These are phyloP conservation scores for Acanthiza pusilla DNA, from an alignment of 2,797 vertebrate species.

Conservation along the genomic window DNA sequence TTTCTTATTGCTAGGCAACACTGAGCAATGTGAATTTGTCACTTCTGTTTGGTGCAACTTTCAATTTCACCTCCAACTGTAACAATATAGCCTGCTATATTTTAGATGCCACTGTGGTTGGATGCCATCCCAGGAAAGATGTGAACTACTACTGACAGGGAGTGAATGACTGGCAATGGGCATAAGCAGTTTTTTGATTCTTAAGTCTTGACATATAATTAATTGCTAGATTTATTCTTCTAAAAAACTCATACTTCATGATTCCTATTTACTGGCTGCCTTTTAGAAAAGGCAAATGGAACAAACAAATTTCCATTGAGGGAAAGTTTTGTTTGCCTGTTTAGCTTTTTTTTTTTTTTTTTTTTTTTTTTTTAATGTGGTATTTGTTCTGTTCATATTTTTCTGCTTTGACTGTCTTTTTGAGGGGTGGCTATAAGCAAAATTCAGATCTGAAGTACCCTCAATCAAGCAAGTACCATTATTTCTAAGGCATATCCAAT, in stretches of 20 bases:
- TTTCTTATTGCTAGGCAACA: constrained; percentile 82
- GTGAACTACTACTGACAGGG: constrained; percentile 80
- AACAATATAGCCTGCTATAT: constrained; percentile 80
- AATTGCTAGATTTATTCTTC: constrained; percentile 76
- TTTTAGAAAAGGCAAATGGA: constrained; percentile 57
- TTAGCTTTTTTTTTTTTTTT: not conserved
- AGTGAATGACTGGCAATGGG: constrained; percentile 80
- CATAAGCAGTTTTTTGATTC: constrained; percentile 77
- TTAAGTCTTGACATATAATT: constrained; percentile 76
- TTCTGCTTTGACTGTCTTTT: not conserved
- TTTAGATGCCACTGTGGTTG: constrained; percentile 81
- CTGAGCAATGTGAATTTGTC: constrained; percentile 80
- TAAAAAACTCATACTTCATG: constrained; percentile 56
- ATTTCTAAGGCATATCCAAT: not conserved
- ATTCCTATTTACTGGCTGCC: constrained; percentile 63
- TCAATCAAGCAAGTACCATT: not conserved
- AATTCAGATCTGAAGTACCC: not conserved
- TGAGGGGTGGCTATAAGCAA: not conserved
- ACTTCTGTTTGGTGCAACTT: constrained; percentile 81
- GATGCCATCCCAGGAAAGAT: constrained; percentile 81
- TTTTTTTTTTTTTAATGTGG: not conserved
- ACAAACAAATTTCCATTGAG: constrained; percentile 30
- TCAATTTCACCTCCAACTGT: constrained; percentile 82
- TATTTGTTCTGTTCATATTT: not conserved
- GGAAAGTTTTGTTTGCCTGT: constrained; percentile 2